Evolutionary conservation across 1,140 invertebrate species (phyloP).

Genomic region (Sipha flava): DNA sequence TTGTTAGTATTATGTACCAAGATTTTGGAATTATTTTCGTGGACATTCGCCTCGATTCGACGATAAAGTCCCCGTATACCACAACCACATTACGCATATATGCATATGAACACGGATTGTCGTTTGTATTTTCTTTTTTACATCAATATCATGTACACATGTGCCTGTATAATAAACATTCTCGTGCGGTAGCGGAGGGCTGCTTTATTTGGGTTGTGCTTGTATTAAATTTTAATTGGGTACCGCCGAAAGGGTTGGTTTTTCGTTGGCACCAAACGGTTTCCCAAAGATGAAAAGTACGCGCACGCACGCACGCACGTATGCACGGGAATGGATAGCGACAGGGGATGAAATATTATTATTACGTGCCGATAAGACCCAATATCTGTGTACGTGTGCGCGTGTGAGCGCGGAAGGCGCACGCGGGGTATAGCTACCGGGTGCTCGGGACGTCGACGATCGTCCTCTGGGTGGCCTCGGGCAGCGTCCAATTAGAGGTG

Average conservation of each 20-base stretch:
- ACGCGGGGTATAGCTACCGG: not conserved
- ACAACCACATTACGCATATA: not conserved
- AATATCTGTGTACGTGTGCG: not conserved
- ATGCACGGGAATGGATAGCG: no score
- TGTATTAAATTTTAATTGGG: not conserved
- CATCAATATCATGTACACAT: no score
- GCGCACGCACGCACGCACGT: not conserved
- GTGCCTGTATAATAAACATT: no score
- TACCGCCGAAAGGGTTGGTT: not conserved
- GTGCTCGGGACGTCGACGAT: not conserved
- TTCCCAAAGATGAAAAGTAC: not conserved
- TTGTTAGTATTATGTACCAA: no score
- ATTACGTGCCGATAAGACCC: not conserved
- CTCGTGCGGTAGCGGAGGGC: not conserved
- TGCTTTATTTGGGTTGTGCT: not conserved
- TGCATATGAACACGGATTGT: not conserved
- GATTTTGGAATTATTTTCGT: not conserved
- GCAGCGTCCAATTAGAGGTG: constrained; percentile 28
- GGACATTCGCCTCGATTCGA: not conserved
- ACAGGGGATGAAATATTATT: not conserved
- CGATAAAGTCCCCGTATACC: not conserved
- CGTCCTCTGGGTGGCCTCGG: constrained; percentile 15
- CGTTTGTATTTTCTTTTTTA: not conserved
- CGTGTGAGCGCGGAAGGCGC: not conserved
- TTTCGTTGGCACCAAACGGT: not conserved